A percentile compares a stretch with the other conserved stretches of the same genome.
Conservation (phyloP, 1,140 invertebrate species). For the Calephelis nemesis region DNA sequence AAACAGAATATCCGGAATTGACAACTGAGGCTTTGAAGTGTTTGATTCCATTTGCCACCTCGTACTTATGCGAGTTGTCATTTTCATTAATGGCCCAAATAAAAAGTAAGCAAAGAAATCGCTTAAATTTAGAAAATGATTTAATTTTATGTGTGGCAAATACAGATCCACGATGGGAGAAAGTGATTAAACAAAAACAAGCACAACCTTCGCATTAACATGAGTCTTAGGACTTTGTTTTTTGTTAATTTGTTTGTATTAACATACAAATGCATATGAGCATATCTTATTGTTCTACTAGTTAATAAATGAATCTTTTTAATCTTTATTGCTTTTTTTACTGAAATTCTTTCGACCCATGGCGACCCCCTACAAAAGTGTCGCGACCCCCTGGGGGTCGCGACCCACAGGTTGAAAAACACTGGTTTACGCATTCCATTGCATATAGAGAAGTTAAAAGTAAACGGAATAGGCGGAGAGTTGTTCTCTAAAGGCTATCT, state of each 20-base stretch:
- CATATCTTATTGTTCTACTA: neutral
- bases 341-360: neutral
- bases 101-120: slow-evolving; percentile 27
- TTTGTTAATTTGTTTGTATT: neutral
- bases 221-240: neutral
- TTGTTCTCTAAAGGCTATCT: neutral
- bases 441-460: neutral
- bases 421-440: neutral
- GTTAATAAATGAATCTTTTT: neutral
- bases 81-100: slow-evolving; percentile 32
- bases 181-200: slow-evolving; percentile 25
- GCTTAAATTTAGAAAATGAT: slow-evolving; percentile 19
- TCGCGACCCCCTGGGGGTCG: neutral
- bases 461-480: neutral
- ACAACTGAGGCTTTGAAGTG: slow-evolving; percentile 43
- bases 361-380: neutral
- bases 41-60: slow-evolving; percentile 34
- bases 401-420: slow-evolving; percentile 1
- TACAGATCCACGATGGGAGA: slow-evolving; percentile 18
- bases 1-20: slow-evolving; percentile 41
- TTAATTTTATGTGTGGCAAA: slow-evolving; percentile 14
- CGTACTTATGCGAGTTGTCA: slow-evolving; percentile 27
- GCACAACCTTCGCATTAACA: slow-evolving; percentile 21
- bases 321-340: slow-evolving; percentile 10
- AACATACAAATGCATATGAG: too few species aligned